These are phyloP conservation scores for Drosophila erecta DNA, from an alignment of 1,140 invertebrate species.

Conservation along the genomic window DNA sequence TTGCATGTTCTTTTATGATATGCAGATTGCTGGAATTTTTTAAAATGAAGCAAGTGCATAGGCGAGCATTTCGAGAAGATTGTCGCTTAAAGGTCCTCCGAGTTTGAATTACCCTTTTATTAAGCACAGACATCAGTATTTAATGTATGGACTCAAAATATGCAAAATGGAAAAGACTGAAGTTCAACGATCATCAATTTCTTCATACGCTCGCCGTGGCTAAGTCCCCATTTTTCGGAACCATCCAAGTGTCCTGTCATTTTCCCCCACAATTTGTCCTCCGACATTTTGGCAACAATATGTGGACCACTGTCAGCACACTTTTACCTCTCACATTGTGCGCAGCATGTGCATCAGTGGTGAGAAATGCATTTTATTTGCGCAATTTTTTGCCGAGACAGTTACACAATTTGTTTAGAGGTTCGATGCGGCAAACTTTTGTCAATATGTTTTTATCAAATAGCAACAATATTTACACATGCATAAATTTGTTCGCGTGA, in stretches of 20 bases:
- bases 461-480: constrained; percentile 79
- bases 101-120: not conserved
- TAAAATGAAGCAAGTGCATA: constrained; percentile 27
- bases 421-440: constrained; percentile 74
- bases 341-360: constrained; percentile 1
- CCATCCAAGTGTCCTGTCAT: constrained; percentile 1
- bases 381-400: constrained; percentile 32
- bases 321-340: constrained; percentile 31
- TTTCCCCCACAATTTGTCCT: constrained; percentile 19
- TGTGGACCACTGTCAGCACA: constrained; percentile 39
- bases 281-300: constrained; percentile 16
- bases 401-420: constrained; percentile 65
- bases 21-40: constrained; percentile 40
- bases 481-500: constrained; percentile 66
- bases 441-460: constrained; percentile 80
- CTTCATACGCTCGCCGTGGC: not conserved
- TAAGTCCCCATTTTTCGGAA: not conserved
- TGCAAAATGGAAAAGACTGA: not conserved
- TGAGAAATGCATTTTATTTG: constrained; percentile 34
- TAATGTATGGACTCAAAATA: not conserved
- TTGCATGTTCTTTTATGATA: constrained; percentile 65
- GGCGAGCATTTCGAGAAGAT: constrained; percentile 6
- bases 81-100: constrained; percentile 16
- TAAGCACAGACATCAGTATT: not conserved
- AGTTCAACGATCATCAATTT: constrained; percentile 5